Evolutionary conservation across 1,140 invertebrate species (phyloP), one percentile per base, ranked within the genome.

Genomic region (Antheraea mylitta): DNA sequence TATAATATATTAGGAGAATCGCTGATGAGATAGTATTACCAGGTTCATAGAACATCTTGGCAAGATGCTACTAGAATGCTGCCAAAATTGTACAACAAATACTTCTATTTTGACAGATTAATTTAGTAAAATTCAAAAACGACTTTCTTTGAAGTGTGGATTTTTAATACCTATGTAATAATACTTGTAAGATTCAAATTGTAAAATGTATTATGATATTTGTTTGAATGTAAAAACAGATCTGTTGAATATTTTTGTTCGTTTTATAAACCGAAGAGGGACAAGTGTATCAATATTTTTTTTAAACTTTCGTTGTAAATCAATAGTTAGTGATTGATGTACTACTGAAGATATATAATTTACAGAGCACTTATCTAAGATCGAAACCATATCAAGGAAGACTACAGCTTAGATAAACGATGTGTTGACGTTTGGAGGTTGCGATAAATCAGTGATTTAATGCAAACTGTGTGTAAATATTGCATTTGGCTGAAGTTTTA

Each of bases 301-400:
- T 13, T 16, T 42, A 42, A 42, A 42, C 38, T 53, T 16, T 53
- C 16, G 0, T 53, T 53, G 11, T 53, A 6, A 53, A 53, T 13
- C 9, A 53, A 16, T 53, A 11, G 45, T 53, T 53, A n/a, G 45
- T 53, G 16, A 53, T 53, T 16, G 45, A 53, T 53, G 11, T 53
- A 5, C 1, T 16, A 16, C 16, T 53, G 45, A 13, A n/a, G 45
- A 53, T 11, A 53, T 13, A 13, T 11, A 53, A 53, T 13, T n/a
- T 16, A 53, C 45, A 53, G 11, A 53, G 13, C 45, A 53, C 45
- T 53, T 53, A 16, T 53, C 45, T 53, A 13, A n/a, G 45, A 53
- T 53, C 13, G 45, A 53, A 53, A 53, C 45, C 45, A 53, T 53
- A 53, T 53, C 45, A 53, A 53, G 45, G 45, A 53, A 53, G 45